A percentile compares a stretch with the other conserved stretches of the same genome.
phyloP scores from a whole-genome alignment of 2,113 vertebrate genomes.

The Silurus glanis region DNA sequence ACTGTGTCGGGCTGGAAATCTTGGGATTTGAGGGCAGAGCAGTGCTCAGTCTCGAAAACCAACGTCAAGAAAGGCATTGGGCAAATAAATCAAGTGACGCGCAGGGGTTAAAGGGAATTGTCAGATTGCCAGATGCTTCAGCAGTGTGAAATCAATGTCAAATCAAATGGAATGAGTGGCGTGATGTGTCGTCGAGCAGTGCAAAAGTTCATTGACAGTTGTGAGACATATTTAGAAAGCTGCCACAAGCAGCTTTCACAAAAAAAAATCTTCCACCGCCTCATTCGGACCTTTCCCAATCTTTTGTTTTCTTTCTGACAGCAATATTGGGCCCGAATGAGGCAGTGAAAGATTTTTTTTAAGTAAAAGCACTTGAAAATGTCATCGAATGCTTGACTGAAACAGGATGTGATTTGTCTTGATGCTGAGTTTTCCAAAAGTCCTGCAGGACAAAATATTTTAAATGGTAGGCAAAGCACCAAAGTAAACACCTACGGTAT shows the following conservation, averaged over 20 bases:
- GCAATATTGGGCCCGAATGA: background rate
- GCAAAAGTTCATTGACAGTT: conserved; percentile 47
- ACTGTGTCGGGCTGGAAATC: conserved; percentile 36
- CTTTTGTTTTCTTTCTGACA: too few relatives aligned
- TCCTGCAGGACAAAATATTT: background rate
- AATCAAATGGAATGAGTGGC: conserved; percentile 53
- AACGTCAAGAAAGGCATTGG: conserved; percentile 20
- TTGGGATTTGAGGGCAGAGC: conserved; percentile 31
- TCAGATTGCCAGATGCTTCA: conserved; percentile 32
- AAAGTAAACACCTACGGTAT: background rate
- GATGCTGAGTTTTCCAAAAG: background rate
- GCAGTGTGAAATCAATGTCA: conserved; percentile 50
- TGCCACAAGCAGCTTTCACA: conserved; percentile 5
- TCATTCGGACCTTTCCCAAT: too few relatives aligned
- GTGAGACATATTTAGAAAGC: conserved; percentile 42
- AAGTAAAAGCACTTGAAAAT: background rate
- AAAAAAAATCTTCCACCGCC: background rate
- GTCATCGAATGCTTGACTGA: background rate
- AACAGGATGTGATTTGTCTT: background rate
- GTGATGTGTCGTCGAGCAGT: conserved; percentile 21
- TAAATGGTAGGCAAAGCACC: background rate
- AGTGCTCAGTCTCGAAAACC: conserved; percentile 39
- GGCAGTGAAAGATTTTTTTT: background rate
- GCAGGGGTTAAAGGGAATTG: conserved; percentile 37
- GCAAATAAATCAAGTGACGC: conserved; percentile 24